Evolutionary conservation across 2,888 invertebrate genomes (phyloP), one percentile per base, ranked within the genome.

Genomic region (Eupithecia tripunctaria): DNA sequence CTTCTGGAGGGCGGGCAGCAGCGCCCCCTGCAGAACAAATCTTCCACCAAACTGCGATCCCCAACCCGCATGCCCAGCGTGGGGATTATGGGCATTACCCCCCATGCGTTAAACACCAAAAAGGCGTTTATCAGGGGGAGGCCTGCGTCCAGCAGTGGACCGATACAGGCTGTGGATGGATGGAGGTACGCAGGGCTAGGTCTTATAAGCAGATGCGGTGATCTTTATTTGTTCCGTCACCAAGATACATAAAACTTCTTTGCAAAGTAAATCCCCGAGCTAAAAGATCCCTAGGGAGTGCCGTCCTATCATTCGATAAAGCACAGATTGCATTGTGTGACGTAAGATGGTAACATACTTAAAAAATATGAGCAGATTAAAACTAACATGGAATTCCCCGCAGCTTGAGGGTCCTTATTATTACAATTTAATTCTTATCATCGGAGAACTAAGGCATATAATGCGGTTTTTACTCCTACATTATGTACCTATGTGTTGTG

Each of bases 241-340:
- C 8, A 51, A 21, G 21, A n/a, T 25, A 12, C 15, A 43, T 43
- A 51, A 51, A 21, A 21, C 47, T 47, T 47, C 10, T 47, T 51
- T 25, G 56, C 56, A 25, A 56, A 25, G 25, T 32, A 63, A 69
- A 36, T 62, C 63, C 69, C 62, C 62, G 41, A 27, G 41, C 41
- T 14, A 12, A 59, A 62, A 43, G 5, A 38, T 6, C 25, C 38
- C 32, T 15, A 0, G 36, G 21, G 25, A 56, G 56, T 56, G 21
- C 10, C 56, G 12, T 56, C 12, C 56, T 56, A 25, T 25, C 56
- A 14, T 56, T 56, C 6, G 56, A 56, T 56, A 56, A 56, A 56
- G 25, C 25, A 14, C 25, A 14, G 10, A 14, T 25, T 56, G 25
- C 25, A 14, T 5, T 56, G 10, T 12, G 5, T 25, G 56, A 25